Evolutionary conservation across 2,888 invertebrate genomes (phyloP).

Genomic region (Terebella lapidaria): DNA sequence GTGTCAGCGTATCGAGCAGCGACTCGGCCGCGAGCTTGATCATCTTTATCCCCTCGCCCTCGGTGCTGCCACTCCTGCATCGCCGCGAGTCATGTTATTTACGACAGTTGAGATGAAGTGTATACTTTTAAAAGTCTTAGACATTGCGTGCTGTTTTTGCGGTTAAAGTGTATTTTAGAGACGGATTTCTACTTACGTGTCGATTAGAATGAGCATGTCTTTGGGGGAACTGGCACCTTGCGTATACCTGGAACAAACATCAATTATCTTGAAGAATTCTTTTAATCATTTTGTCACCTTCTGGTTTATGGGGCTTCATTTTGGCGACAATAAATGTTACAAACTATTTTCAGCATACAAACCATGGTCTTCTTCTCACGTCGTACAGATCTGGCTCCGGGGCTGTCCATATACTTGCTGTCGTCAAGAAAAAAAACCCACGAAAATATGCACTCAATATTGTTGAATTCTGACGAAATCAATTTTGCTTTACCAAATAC

Average conservation of each 20-base stretch:
- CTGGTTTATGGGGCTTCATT: too few relatives aligned
- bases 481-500: too few relatives aligned
- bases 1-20: slow-evolving; percentile 56
- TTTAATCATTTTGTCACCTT: too few relatives aligned
- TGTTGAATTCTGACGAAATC: too few relatives aligned
- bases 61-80: slow-evolving; percentile 57
- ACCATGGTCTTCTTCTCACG: slow-evolving; percentile 55
- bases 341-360: slow-evolving; percentile 18
- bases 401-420: slow-evolving; percentile 42
- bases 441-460: too few relatives aligned
- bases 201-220: slow-evolving; percentile 57
- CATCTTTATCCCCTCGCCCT: slow-evolving; percentile 56
- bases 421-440: slow-evolving; percentile 11
- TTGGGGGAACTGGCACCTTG: slow-evolving; percentile 57
- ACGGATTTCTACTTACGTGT: slow-evolving; percentile 55
- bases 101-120: not conserved
- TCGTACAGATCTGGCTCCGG: slow-evolving; percentile 53
- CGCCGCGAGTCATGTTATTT: too few relatives aligned
- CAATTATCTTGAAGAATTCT: too few relatives aligned
- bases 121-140: not conserved
- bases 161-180: too few relatives aligned
- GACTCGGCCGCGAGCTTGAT: slow-evolving; percentile 57
- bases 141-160: too few relatives aligned
- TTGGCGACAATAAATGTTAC: too few relatives aligned
- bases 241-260: slow-evolving; percentile 53